Base-by-base conservation (phyloP, 1,140 invertebrate species). In the Dinothrombium tinctorium region DNA sequence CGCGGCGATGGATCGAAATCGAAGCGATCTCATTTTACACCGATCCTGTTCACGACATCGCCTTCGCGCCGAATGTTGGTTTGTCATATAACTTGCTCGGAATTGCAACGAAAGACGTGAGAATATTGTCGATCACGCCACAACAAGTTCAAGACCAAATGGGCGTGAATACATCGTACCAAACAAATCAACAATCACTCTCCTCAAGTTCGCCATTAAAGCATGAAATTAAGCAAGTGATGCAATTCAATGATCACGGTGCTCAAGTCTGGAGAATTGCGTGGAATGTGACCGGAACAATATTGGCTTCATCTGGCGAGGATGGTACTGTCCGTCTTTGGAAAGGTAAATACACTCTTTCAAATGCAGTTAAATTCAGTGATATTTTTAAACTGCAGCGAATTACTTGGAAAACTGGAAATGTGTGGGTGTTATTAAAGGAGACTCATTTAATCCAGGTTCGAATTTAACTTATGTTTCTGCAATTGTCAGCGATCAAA, bases 41-140 rank as follows among this genome's bases (percentile, higher is more conserved):
- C 32, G 84, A 95, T 51, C 73, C 84, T 4, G 86, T 98, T 17
- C 79, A 90, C 56, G 87, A 94, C 63, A 68, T 96, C 15, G 71
- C 79, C 0, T 98, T 98, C 64, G 81, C 89, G 14, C 87, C 89
- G n/a, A 92, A 92, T 62, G 64, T 90, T 28, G 90, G 90, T 17
- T 67, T 86, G 47, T 81, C 78, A 38, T 92, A 77, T 64, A 86
- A 95, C 57, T 66, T 90, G 33, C 59, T 98, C 15, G 89, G 82
- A 3, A 72, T 95, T 32, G 89, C 89, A 23, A 33, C 43, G n/a
- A 89, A 86, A 58, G 80, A 92, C 61, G 72, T 89, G 33, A 65
- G 72, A 49, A 79, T 89, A 51, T 62, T 83, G 33, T 42, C 51
- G 4, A 23, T 53, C 2, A 49, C 42, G 8, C 42, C 44, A 15